phyloP scores from a whole-genome alignment of 2,797 vertebrate genomes.

The Danio choprae region DNA sequence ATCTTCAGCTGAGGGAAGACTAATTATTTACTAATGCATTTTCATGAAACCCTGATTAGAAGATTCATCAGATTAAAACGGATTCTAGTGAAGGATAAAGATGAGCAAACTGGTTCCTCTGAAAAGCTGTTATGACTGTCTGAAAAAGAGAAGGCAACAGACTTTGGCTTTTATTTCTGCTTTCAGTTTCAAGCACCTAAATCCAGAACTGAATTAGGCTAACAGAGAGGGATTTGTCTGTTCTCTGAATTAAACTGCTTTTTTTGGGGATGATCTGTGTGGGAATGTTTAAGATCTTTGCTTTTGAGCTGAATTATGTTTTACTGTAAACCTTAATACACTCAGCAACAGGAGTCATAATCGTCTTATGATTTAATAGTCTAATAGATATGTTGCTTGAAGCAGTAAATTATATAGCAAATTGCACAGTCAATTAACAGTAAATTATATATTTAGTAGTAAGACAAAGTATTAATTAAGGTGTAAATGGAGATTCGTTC shows the following conservation, averaged over 20 bases:
- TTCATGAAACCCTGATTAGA: not conserved
- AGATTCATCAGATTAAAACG: constrained; percentile 4
- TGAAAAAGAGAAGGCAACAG: not conserved
- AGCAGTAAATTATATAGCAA: too few species aligned
- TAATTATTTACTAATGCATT: not conserved
- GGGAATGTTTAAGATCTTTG: constrained; percentile 9
- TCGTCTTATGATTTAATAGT: not conserved
- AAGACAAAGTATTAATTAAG: not conserved
- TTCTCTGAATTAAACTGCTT: not conserved
- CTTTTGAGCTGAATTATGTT: not conserved
- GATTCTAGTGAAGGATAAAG: not conserved
- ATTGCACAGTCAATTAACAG: not conserved
- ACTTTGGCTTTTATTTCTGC: not conserved
- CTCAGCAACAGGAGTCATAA: not conserved
- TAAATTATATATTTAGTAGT: not conserved
- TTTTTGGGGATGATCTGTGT: constrained; percentile 14
- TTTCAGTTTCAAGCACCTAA: constrained; percentile 12
- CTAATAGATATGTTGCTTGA: too few species aligned
- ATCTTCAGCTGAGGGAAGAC: not conserved
- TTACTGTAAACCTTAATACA: not conserved
- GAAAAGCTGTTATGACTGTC: not conserved
- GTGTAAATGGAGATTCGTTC: not conserved
- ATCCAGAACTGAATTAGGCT: not conserved
- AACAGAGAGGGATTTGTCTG: constrained; percentile 32
- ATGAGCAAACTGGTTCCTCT: not conserved